These are phyloP conservation scores for Cephalotes varians DNA, from an alignment of 2,888 invertebrate genomes.

Conservation along the genomic window DNA sequence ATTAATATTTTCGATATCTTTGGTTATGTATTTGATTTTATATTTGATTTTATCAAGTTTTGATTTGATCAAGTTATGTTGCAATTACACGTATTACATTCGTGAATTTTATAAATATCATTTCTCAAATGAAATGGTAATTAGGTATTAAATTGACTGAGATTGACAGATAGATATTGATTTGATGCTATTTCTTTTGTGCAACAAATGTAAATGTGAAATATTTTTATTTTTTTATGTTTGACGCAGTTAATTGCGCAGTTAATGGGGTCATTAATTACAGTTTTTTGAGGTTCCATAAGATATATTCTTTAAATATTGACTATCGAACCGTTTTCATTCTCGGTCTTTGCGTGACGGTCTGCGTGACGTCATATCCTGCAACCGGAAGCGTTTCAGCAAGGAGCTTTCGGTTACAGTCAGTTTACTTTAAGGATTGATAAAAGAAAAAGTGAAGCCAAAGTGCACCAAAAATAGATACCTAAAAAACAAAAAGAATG, in stretches of 20 bases:
- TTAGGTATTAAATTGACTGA: background rate
- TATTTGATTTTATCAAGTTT: background rate
- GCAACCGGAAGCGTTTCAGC: constrained; percentile 63
- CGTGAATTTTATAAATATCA: background rate
- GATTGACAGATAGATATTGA: background rate
- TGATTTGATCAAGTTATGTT: background rate
- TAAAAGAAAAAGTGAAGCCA: constrained; percentile 31
- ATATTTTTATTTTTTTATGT: background rate
- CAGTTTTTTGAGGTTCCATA: constrained; percentile 26
- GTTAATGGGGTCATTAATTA: background rate
- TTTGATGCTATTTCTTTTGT: background rate
- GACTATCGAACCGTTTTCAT: constrained; percentile 60
- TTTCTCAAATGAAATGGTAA: background rate
- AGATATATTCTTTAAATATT: constrained; percentile 61
- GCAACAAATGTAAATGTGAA: background rate
- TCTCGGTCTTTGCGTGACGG: constrained; percentile 33
- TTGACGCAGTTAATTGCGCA: background rate
- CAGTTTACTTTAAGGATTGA: constrained; percentile 40
- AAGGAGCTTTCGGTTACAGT: constrained; percentile 56
- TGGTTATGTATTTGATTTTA: background rate
- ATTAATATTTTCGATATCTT: background rate
- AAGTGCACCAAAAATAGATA: constrained; percentile 20
- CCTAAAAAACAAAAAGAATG: background rate
- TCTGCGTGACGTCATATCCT: constrained; percentile 67
- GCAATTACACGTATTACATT: background rate